Percentiles rank a stretch among this genome's conserved stretches.
Conservation (phyloP, 2,113 vertebrate species). For the Neolamprologus variostigma region DNA sequence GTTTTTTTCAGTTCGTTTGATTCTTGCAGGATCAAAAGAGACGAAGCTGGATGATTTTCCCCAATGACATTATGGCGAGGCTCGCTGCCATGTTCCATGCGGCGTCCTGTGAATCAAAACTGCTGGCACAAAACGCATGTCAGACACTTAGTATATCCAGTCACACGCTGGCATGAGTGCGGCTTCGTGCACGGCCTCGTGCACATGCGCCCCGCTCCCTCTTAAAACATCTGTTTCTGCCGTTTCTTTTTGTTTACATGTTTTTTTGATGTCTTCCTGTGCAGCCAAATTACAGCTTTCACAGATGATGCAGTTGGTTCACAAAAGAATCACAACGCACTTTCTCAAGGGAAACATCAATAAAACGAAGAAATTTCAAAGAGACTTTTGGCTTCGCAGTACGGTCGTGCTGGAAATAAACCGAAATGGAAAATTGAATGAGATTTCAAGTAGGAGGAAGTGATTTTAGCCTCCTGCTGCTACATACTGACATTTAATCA, state of each 20-base stretch:
- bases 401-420: background rate
- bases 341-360: background rate
- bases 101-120: background rate
- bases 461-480: background rate
- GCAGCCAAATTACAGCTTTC: background rate
- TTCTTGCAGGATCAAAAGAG: conserved; percentile 31
- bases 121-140: conserved; percentile 5
- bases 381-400: background rate
- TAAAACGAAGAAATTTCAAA: background rate
- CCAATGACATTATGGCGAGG: conserved; percentile 38
- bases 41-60: conserved; percentile 15
- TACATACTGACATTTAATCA: background rate
- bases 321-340: background rate
- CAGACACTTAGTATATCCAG: conserved; percentile 34
- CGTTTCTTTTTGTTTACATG: conserved; percentile 30
- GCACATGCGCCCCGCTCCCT: background rate
- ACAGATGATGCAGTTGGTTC: background rate
- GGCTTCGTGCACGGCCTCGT: background rate
- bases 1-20: conserved; percentile 22
- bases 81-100: conserved; percentile 41
- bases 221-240: conserved; percentile 29
- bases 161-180: background rate
- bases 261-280: background rate
- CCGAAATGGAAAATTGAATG: background rate
- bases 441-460: background rate